Base-by-base conservation (phyloP, 2,113 vertebrate species). In the Prinia subflava region DNA sequence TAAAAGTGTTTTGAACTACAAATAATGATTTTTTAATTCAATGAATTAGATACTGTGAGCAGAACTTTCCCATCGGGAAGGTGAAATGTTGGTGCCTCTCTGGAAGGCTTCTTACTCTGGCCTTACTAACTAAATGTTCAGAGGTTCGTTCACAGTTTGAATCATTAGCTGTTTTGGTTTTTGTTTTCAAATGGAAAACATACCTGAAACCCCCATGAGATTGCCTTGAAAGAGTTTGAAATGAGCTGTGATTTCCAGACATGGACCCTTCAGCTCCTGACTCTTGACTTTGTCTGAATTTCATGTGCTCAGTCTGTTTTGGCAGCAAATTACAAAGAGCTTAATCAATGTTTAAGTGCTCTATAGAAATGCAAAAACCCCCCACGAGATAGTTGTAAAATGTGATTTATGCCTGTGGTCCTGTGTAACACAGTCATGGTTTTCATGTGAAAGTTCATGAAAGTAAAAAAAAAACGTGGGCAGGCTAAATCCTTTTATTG, bases 11-110 rank as follows among this genome's bases (percentile, higher is more conserved):
- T 90, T 69, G 53, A 60, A 14, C 27, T 57, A 5, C 49, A 52
- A 10, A 4, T 49, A 63, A 49, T 49, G 5, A 20, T 56, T 52
- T 80, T 20, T 16, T n/a, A 28, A 18, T 20, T 68, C 7, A 12
- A 11, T 68, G 31, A 50, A 11, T 49, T 60, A 21, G 6, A 44
- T 50, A 13, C 47, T 15, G 7, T 44, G 35, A 80, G 31, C 41
- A 22, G 37, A 60, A 10, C 49, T 80, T 73, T 69, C 4, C 46
- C 2, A 1, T 13, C 0, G 0, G n/a, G 52, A 65, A 63, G 33
- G 10, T 55, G 64, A 57, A 49, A 15, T 23, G 11, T 2, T 59
- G 55, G 47, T 76, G 31, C 19, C 31, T 49, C 3, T 53, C 28
- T 55, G 80, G 37, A 28, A 53, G 50, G 27, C 9, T 50, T 2